Percentiles rank a stretch among this genome's conserved stretches.
phyloP scores from a whole-genome alignment of 2,888 invertebrate genomes.

The Limnephilus lunatus region DNA sequence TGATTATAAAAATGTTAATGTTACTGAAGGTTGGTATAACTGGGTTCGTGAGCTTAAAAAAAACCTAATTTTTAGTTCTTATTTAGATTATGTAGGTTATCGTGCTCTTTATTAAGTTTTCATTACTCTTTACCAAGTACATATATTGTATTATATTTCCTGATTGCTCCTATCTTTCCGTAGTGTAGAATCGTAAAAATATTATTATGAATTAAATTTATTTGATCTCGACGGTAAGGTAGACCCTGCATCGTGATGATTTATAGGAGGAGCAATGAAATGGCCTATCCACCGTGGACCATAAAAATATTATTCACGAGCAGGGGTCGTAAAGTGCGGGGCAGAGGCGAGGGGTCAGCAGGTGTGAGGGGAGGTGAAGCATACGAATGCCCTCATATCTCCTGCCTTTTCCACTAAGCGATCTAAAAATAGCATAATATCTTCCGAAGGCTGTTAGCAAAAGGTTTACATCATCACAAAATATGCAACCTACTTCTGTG shows the following conservation, averaged over 20 bases:
- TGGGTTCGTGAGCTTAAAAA: too few relatives aligned
- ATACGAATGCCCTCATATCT: slow-evolving; percentile 57
- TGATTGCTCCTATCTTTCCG: background rate
- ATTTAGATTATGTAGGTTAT: too few relatives aligned
- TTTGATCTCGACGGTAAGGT: background rate
- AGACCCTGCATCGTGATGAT: slow-evolving; percentile 60
- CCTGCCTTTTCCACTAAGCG: background rate
- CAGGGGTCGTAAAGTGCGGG: slow-evolving; percentile 56
- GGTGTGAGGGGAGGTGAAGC: slow-evolving; percentile 50
- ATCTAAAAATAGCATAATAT: background rate
- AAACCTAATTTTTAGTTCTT: too few relatives aligned
- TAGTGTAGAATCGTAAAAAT: background rate
- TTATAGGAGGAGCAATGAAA: slow-evolving; percentile 65
- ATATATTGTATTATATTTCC: background rate
- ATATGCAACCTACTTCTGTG: background rate
- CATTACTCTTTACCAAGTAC: background rate
- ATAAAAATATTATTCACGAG: slow-evolving; percentile 66
- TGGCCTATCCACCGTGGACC: slow-evolving; percentile 60
- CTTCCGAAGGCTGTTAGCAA: background rate
- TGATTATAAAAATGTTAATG: too few relatives aligned
- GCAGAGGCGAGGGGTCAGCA: slow-evolving; percentile 49
- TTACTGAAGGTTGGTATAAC: too few relatives aligned
- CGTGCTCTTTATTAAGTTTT: too few relatives aligned
- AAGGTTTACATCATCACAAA: background rate
- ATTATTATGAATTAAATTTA: background rate